Conservation (phyloP, 2,113 vertebrate genomes). For the Gadus macrocephalus region DNA sequence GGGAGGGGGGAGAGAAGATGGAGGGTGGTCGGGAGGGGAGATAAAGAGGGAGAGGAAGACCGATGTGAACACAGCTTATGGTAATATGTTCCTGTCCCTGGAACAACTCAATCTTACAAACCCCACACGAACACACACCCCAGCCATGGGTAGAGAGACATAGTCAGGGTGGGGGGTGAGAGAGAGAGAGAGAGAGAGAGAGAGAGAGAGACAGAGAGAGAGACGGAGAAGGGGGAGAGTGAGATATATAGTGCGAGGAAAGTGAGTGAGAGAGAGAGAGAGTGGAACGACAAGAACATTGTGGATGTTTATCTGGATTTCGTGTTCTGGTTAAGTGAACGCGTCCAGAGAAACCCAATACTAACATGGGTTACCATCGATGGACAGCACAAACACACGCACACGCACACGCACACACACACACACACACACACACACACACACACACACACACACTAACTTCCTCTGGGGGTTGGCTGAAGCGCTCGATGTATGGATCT, state of each 20-base stretch:
- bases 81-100: neutral
- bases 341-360: too few species aligned
- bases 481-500: too few species aligned
- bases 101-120: constrained; percentile 4
- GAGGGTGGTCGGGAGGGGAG: neutral
- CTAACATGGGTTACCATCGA: too few species aligned
- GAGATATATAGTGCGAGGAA: too few species aligned
- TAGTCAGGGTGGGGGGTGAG: neutral
- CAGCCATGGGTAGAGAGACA: neutral
- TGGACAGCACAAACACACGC: neutral
- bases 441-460: too few species aligned
- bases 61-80: neutral
- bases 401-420: neutral
- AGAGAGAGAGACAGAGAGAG: neutral
- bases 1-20: neutral
- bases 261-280: too few species aligned
- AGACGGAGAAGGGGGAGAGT: too few species aligned
- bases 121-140: neutral
- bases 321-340: too few species aligned
- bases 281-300: too few species aligned
- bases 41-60: neutral
- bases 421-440: neutral
- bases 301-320: too few species aligned
- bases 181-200: neutral
- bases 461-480: too few species aligned